Conservation (phyloP, 2,797 vertebrate species). For the Dallia pectoralis region DNA sequence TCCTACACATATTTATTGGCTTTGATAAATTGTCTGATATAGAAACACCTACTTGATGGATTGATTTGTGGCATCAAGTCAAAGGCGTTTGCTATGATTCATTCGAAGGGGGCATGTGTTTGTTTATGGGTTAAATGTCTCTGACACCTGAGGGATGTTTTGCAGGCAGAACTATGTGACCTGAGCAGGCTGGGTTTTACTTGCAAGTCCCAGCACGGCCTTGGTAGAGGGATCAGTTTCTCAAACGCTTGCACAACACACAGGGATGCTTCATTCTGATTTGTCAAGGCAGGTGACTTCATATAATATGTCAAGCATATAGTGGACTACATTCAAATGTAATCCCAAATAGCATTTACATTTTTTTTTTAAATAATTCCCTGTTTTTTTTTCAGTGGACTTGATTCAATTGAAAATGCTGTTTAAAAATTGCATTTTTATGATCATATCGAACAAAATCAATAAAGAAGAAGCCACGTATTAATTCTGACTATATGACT, state of each 20-base stretch:
- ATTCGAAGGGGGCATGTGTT: constrained; percentile 6
- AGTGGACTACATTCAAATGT: no score
- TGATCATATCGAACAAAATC: no score
- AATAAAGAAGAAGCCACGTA: no score
- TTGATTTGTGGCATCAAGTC: neutral
- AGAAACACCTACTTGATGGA: neutral
- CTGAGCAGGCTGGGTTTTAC: constrained; percentile 50
- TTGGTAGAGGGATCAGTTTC: constrained; percentile 54
- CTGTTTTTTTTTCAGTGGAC: no score
- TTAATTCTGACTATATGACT: no score
- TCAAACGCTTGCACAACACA: constrained; percentile 61
- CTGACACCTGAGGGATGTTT: constrained; percentile 55
- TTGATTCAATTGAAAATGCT: no score
- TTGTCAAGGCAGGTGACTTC: constrained; percentile 35
- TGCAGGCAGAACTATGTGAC: constrained; percentile 69
- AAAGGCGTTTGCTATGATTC: neutral
- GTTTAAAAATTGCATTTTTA: no score
- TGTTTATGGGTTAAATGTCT: constrained; percentile 43
- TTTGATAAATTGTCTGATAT: neutral
- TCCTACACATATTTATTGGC: neutral
- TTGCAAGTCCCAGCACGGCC: constrained; percentile 80
- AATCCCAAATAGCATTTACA: no score
- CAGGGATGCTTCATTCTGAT: constrained; percentile 22
- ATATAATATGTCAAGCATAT: no score
- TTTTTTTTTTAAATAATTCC: no score